These are phyloP conservation scores for Peucedramus taeniatus DNA, from an alignment of 2,113 vertebrate species.

Conservation along the genomic window DNA sequence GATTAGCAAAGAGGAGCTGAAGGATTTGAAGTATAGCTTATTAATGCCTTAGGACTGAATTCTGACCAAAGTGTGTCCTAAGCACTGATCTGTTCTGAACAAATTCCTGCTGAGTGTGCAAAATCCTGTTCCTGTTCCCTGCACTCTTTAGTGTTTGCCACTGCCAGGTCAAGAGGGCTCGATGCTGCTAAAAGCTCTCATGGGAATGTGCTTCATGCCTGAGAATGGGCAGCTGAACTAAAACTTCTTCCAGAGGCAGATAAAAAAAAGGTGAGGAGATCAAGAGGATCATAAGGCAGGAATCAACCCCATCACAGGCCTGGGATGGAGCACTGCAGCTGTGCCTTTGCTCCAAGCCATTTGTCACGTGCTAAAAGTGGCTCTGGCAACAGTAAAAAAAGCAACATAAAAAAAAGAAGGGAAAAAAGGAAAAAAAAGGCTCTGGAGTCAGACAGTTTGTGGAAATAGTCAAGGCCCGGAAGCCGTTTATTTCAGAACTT, in stretches of 20 bases:
- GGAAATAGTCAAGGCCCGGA: constrained; percentile 52
- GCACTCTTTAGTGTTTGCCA: background rate
- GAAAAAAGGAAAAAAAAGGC: constrained; percentile 37
- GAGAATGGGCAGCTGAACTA: background rate
- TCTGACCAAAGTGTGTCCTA: background rate
- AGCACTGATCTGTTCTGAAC: background rate
- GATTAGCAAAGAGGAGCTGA: background rate
- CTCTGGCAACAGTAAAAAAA: background rate
- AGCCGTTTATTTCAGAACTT: constrained; percentile 76
- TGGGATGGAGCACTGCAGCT: background rate
- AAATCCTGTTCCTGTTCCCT: background rate
- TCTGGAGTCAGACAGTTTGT: constrained; percentile 52
- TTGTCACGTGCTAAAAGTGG: accelerated
- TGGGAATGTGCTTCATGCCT: background rate
- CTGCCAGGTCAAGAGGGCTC: background rate
- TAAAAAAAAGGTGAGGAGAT: background rate
- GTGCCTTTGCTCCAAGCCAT: background rate
- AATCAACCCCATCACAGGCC: background rate
- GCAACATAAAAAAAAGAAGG: background rate
- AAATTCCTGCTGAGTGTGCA: background rate
- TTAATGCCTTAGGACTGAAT: background rate
- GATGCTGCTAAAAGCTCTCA: background rate
- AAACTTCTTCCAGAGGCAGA: background rate
- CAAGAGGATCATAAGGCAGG: background rate
- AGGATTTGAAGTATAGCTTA: background rate